Evolutionary conservation across 2,113 vertebrate genomes (phyloP).

Genomic region (Guaruba guarouba): DNA sequence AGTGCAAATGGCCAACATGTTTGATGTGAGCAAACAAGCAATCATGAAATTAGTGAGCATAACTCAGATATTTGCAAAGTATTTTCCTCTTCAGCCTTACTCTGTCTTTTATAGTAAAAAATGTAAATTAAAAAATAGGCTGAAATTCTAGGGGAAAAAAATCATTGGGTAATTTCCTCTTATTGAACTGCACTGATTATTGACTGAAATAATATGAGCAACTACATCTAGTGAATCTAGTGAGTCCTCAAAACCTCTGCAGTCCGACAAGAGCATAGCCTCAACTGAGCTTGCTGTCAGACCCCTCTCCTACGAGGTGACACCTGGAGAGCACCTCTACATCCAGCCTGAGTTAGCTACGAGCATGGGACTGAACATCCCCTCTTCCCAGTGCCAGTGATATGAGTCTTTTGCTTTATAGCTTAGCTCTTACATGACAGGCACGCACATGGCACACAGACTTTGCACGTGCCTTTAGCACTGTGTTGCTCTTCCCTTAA

Average conservation of each 20-base stretch:
- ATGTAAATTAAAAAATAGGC: background rate
- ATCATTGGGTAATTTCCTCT: background rate
- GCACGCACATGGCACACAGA: constrained; percentile 8
- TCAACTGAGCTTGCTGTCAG: background rate
- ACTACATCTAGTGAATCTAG: background rate
- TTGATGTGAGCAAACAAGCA: background rate
- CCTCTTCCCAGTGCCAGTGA: background rate
- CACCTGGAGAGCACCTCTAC: background rate
- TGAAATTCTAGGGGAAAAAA: background rate
- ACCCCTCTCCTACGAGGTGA: background rate
- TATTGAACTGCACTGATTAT: background rate
- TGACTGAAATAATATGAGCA: background rate
- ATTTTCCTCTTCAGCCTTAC: background rate
- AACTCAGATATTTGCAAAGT: background rate
- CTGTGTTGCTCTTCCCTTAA: background rate
- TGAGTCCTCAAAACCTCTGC: background rate
- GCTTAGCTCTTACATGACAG: background rate
- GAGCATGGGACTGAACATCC: background rate
- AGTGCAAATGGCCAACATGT: background rate
- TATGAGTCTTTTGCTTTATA: background rate
- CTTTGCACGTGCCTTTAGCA: background rate
- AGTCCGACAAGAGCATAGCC: background rate
- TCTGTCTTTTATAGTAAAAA: background rate
- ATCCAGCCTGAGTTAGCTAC: background rate
- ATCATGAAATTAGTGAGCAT: background rate